Evolutionary conservation across 2,797 vertebrate species (phyloP).

Genomic region (Manis javanica): DNA sequence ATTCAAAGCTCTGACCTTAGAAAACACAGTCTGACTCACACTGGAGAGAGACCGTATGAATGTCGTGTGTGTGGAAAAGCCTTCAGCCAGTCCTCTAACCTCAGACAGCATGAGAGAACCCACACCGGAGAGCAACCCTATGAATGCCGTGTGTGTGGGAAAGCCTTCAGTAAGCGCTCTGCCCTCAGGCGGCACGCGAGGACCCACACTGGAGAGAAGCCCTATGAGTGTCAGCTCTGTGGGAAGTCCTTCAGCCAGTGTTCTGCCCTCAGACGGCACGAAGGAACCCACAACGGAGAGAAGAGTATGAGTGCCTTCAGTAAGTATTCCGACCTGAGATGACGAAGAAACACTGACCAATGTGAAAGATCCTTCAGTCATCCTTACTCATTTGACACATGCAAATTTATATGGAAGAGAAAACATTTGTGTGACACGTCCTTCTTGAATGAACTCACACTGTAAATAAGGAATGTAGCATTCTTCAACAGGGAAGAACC

Average conservation of each 20-base stretch:
- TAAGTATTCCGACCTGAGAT: background rate
- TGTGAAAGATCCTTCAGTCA: background rate
- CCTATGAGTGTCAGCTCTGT: background rate
- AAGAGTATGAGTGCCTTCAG: background rate
- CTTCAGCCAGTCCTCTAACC: slow-evolving; percentile 11
- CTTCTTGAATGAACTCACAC: background rate
- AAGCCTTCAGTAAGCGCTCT: slow-evolving; percentile 39
- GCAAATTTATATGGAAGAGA: background rate
- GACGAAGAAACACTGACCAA: background rate
- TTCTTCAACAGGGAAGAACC: background rate
- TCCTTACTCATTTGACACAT: background rate
- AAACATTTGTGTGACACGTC: background rate
- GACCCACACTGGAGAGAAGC: slow-evolving; percentile 58
- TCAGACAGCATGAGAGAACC: slow-evolving; percentile 45
- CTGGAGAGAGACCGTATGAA: slow-evolving; percentile 65
- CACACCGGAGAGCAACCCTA: slow-evolving; percentile 41
- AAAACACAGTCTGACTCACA: slow-evolving; percentile 51
- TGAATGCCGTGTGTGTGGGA: slow-evolving; percentile 24
- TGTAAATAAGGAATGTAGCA: background rate
- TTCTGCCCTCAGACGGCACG: slow-evolving; percentile 18
- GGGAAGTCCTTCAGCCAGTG: slow-evolving; percentile 52
- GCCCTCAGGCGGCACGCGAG: background rate
- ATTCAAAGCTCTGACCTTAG: slow-evolving; percentile 31
- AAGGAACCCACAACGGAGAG: slow-evolving; percentile 22
- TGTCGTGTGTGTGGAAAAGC: slow-evolving; percentile 67